Conservation (phyloP, 2,113 vertebrate species). For the Gasterosteus aculeatus region DNA sequence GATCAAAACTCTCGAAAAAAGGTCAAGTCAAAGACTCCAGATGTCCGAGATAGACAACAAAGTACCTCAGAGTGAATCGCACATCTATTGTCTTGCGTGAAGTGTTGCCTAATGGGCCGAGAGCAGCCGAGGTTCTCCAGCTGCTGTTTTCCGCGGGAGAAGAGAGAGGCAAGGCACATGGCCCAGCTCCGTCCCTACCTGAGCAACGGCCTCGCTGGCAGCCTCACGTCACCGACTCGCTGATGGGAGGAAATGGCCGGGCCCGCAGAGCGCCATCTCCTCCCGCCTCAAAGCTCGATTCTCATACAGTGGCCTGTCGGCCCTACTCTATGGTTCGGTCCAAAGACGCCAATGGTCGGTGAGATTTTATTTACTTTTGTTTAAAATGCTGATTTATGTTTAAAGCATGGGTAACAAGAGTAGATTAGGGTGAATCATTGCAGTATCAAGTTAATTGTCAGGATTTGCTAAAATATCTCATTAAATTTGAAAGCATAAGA, state of each 20-base stretch:
- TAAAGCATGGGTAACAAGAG: too few relatives aligned
- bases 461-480: too few relatives aligned
- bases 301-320: conserved; percentile 58
- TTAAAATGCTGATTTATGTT: too few relatives aligned
- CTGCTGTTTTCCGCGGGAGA: conserved; percentile 52
- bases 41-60: conserved; percentile 49
- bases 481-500: too few relatives aligned
- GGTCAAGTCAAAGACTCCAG: conserved; percentile 24
- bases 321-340: too few relatives aligned
- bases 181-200: conserved; percentile 44
- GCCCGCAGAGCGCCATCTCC: conserved; percentile 52
- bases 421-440: too few relatives aligned
- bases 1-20: conserved; percentile 21
- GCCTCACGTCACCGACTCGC: conserved; percentile 59
- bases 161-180: conserved; percentile 41
- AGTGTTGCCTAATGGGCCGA: conserved; percentile 47
- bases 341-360: too few relatives aligned
- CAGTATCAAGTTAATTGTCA: too few relatives aligned
- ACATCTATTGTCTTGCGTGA: conserved; percentile 45
- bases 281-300: conserved; percentile 54
- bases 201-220: conserved; percentile 44
- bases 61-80: conserved; percentile 24
- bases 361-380: too few relatives aligned
- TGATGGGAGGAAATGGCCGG: conserved; percentile 60
- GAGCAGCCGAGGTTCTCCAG: conserved; percentile 51